Conservation (phyloP, 2,797 vertebrate species). For the Platyrinchus mystaceus region DNA sequence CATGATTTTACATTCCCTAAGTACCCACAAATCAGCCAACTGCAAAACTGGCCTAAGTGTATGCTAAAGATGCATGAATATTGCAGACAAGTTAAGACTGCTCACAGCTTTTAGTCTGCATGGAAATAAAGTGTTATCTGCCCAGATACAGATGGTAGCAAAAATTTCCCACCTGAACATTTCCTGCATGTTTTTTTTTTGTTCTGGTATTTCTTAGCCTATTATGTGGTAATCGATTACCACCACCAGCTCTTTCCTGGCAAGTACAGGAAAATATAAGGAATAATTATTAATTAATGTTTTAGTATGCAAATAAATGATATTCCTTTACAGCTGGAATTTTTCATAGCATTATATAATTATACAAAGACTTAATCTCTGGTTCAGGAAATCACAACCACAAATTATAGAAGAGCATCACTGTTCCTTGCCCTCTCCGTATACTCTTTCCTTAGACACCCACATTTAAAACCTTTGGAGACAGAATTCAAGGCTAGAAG, state of each 20-base stretch:
- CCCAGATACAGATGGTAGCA: neutral
- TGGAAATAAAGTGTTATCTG: constrained; percentile 10
- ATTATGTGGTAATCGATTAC: neutral
- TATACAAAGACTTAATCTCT: neutral
- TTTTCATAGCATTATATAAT: neutral
- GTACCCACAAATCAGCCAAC: neutral
- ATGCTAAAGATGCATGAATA: neutral
- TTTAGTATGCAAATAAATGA: neutral
- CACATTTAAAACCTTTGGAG: neutral
- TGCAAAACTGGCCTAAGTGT: neutral
- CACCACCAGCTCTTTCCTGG: neutral
- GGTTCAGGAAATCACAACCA: neutral
- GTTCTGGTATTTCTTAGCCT: neutral
- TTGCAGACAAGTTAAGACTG: neutral
- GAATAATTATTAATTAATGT: neutral
- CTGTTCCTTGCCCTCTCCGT: neutral
- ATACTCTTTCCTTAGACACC: neutral
- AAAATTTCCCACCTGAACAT: neutral
- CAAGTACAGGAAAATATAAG: neutral
- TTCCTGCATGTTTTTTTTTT: neutral
- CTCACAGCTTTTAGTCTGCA: neutral
- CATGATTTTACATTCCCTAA: neutral
- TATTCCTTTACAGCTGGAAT: neutral
- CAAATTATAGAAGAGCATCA: neutral
- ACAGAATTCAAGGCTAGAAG: neutral